phyloP scores from a whole-genome alignment of 2,888 invertebrate species.

The Pollenia griseotomentosa region DNA sequence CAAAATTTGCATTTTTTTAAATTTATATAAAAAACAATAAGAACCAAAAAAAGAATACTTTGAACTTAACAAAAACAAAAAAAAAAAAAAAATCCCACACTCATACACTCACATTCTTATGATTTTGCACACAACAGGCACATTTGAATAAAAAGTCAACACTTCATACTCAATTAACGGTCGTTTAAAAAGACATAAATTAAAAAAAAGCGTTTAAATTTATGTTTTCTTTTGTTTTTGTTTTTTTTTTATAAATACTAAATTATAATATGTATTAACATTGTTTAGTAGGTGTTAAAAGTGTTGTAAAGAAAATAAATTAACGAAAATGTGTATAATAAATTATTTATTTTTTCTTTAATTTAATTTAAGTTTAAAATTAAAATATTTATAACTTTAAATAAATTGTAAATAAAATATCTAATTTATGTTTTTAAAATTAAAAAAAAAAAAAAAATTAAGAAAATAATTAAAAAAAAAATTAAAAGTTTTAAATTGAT shows the following conservation, averaged over 20 bases:
- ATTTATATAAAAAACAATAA: conserved; percentile 4
- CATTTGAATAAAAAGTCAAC: conserved; percentile 21
- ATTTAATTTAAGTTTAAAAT: conserved; percentile 7
- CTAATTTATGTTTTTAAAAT: conserved; percentile 66
- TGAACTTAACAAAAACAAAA: conserved; percentile 55
- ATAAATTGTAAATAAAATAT: conserved; percentile 70
- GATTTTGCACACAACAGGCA: background rate
- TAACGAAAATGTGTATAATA: conserved; percentile 18
- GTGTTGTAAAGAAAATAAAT: conserved; percentile 57
- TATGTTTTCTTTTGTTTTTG: background rate
- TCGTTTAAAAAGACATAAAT: conserved; percentile 56
- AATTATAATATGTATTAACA: background rate
- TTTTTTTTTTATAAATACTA: conserved; percentile 8
- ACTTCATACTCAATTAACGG: conserved; percentile 63
- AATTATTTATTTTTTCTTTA: background rate
- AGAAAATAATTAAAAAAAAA: conserved; percentile 59
- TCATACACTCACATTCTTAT: background rate
- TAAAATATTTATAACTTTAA: conserved; percentile 32
- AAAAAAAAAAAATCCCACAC: background rate
- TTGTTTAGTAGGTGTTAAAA: conserved; percentile 33
- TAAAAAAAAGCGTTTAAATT: background rate
- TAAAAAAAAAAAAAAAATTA: conserved; percentile 50
- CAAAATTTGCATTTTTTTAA: conserved; percentile 63
- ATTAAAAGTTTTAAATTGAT: conserved; percentile 69
- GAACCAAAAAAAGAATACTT: conserved; percentile 58